Base-by-base conservation (phyloP, 2,113 vertebrate species). In the Muntiacus muntjak region DNA sequence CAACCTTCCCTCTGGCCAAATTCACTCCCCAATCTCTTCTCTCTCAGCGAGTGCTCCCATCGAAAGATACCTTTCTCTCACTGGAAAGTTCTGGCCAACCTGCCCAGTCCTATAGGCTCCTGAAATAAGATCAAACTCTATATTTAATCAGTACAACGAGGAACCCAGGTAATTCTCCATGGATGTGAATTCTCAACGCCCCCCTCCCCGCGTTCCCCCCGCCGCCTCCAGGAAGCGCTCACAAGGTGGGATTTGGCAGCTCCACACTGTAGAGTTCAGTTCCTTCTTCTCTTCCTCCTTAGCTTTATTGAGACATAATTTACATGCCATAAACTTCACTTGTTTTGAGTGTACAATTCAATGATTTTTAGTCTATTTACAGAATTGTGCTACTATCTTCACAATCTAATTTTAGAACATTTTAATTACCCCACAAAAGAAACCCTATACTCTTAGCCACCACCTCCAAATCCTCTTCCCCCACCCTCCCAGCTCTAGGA, bases 341-440 rank as follows among this genome's bases (percentile, higher is more conserved):
- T 28, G 0, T 85, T 33, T 71, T 74, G 47, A 47, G 52, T 17
- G 45, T 76, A 67, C 45, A 62, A 40, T 79, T 74, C 93, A 82
- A 21, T 85, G 82, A 82, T 17, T 74, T 96, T 95, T 97, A 89
- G 83, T 76, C 17, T 97, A 89, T 89, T 96, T 83, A 88, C 43
- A 92, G 47, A 89, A 79, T 78, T 58, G 47, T 67, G 7, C 54
- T 82, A 40, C 50, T 67, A 54, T 74, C 28, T 26, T 36, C 55
- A 67, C 5, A 82, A 28, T 64, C 50, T 76, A 84, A 87, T 58
- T 84, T 52, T 67, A 78, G 54, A 94, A 78, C n/a, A 74, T 64
- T 91, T 93, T 67, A 76, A 81, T 89, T 87, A 58, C 26, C 5
- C 25, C 45, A 16, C 47, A 50, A 50, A 50, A 50, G 12, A 50